phyloP scores from a whole-genome alignment of 2,888 invertebrate species.

The Mallateleia sp. region DNA sequence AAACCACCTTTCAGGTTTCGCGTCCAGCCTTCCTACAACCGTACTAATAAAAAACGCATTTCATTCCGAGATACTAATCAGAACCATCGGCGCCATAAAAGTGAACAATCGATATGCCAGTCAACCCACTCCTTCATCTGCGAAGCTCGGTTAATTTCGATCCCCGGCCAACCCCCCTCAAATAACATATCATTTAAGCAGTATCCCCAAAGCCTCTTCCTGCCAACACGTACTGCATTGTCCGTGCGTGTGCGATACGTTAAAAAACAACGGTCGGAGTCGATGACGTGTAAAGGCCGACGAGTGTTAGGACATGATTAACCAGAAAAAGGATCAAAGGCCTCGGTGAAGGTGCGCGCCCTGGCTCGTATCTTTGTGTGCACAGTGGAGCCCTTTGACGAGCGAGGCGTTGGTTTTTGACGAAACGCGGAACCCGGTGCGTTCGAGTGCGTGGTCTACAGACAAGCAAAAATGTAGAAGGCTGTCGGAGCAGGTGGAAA shows the following conservation, averaged over 20 bases:
- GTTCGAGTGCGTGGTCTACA: constrained; percentile 38
- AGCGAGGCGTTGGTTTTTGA: constrained; percentile 67
- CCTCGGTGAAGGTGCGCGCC: constrained; percentile 23
- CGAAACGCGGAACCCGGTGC: constrained; percentile 63
- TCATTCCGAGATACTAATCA: not conserved
- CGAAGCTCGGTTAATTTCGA: not conserved
- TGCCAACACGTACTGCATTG: constrained; percentile 30
- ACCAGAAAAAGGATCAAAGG: constrained; percentile 65
- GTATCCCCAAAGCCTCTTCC: constrained; percentile 20
- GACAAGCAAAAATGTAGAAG: constrained; percentile 72
- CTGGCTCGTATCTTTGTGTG: constrained; percentile 24
- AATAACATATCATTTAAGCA: constrained; percentile 51
- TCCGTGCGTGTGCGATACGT: constrained; percentile 45
- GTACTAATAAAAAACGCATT: not conserved
- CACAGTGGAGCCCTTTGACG: constrained; percentile 56
- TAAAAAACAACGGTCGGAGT: constrained; percentile 60
- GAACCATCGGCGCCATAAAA: not conserved
- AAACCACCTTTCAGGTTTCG: no score
- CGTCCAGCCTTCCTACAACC: not conserved
- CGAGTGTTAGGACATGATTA: constrained; percentile 59
- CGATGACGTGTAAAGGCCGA: constrained; percentile 64
- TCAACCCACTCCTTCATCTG: constrained; percentile 1
- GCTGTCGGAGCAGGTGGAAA: constrained; percentile 87
- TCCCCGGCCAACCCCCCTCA: constrained; percentile 34
- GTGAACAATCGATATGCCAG: not conserved